Percentiles rank a stretch among this genome's conserved stretches.
Evolutionary conservation across 1,140 invertebrate species (phyloP).

Genomic region (Neotoxoptera formosana): DNA sequence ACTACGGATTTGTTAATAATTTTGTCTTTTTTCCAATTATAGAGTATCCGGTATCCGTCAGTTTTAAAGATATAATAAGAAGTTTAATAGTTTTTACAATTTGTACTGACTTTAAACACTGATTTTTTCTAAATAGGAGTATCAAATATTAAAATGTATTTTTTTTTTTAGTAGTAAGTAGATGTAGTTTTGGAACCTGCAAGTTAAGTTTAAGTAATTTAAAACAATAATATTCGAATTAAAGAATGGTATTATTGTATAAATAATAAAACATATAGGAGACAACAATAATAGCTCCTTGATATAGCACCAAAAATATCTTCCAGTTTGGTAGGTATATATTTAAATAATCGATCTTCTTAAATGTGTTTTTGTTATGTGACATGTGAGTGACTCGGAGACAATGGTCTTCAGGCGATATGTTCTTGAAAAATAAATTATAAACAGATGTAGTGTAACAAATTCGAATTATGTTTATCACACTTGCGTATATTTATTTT

Average conservation of each 20-base stretch:
- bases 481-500: not conserved
- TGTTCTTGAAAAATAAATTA: not conserved
- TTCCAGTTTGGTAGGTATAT: not conserved
- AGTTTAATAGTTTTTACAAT: no score
- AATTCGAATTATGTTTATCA: not conserved
- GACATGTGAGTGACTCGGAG: not conserved
- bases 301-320: not conserved
- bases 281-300: not conserved
- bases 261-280: not conserved
- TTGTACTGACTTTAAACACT: no score
- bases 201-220: not conserved
- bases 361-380: not conserved
- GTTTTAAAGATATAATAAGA: no score
- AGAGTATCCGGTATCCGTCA: no score
- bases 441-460: not conserved
- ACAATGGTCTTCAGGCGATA: not conserved
- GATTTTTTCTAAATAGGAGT: no score
- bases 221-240: not conserved
- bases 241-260: no score
- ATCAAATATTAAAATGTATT: no score
- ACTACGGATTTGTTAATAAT: no score
- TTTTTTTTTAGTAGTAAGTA: no score
- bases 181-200: no score
- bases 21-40: no score
- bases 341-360: not conserved